Conservation (phyloP, 2,797 vertebrate species). For the Gallinago stenura region DNA sequence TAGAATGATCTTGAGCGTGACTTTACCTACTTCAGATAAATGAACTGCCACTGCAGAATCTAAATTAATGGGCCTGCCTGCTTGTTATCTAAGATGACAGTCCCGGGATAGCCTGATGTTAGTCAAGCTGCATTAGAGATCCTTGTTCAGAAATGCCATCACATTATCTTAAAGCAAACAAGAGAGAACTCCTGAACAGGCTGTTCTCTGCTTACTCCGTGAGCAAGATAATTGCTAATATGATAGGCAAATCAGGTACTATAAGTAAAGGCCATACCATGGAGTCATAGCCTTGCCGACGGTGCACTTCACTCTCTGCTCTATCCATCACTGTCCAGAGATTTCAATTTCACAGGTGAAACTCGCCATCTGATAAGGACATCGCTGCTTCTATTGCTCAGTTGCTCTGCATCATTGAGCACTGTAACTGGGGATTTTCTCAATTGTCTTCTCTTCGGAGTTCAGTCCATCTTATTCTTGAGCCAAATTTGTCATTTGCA, state of each 20-base stretch:
- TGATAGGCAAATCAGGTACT: neutral
- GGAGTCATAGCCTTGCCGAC: neutral
- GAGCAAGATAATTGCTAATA: neutral
- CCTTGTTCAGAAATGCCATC: neutral
- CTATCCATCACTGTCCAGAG: conserved; percentile 4
- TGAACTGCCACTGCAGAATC: neutral
- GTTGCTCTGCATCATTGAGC: neutral
- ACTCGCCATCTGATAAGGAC: conserved; percentile 35
- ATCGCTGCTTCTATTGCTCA: neutral
- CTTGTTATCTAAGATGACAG: neutral
- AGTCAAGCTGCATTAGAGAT: neutral
- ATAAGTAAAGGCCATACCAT: neutral
- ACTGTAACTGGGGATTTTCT: neutral
- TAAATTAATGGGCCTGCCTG: neutral
- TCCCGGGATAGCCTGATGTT: neutral
- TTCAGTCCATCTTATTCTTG: neutral
- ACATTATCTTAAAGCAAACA: neutral
- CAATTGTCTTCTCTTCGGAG: neutral
- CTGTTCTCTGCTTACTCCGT: neutral
- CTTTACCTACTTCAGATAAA: neutral
- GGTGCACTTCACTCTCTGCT: neutral
- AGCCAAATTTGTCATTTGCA: neutral
- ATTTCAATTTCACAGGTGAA: conserved; percentile 37
- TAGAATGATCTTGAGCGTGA: neutral
- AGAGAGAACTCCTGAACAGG: neutral